These are phyloP conservation scores for Heteropelma amictum DNA, from an alignment of 2,888 invertebrate genomes.

Conservation along the genomic window DNA sequence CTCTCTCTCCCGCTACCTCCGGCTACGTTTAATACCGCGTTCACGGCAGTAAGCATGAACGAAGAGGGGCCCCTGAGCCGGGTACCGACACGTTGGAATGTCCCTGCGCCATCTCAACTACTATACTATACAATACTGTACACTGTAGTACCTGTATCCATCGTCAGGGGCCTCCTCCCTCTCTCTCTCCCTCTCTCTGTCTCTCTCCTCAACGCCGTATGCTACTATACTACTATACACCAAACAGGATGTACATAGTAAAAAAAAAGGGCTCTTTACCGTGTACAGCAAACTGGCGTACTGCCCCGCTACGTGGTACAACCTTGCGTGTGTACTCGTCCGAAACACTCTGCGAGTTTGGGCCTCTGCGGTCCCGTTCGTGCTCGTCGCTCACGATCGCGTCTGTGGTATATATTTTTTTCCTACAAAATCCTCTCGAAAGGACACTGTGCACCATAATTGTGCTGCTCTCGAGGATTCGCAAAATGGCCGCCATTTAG, in stretches of 20 bases:
- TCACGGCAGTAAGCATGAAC: too few species aligned
- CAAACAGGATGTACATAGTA: conserved; percentile 13
- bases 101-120: conserved; percentile 47
- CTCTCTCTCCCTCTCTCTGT: background rate
- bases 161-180: conserved; percentile 1
- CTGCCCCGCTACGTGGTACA: conserved; percentile 33
- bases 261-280: conserved; percentile 5
- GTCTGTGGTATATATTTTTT: background rate
- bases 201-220: too few species aligned
- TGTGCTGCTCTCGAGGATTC: too few species aligned
- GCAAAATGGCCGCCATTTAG: too few species aligned
- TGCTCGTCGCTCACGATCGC: background rate
- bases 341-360: conserved; percentile 21
- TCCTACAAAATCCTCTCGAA: too few species aligned
- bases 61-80: conserved; percentile 39
- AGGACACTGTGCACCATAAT: too few species aligned
- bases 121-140: conserved; percentile 20
- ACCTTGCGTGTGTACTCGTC: background rate
- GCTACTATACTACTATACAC: too few species aligned
- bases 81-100: conserved; percentile 61
- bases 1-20: background rate
- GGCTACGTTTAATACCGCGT: too few species aligned
- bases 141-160: conserved; percentile 47
- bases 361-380: conserved; percentile 46
- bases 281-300: conserved; percentile 12